Percentiles rank a stretch among this genome's conserved stretches.
Conservation (phyloP, 2,888 invertebrate species). For the Chloroclystis v-ata region DNA sequence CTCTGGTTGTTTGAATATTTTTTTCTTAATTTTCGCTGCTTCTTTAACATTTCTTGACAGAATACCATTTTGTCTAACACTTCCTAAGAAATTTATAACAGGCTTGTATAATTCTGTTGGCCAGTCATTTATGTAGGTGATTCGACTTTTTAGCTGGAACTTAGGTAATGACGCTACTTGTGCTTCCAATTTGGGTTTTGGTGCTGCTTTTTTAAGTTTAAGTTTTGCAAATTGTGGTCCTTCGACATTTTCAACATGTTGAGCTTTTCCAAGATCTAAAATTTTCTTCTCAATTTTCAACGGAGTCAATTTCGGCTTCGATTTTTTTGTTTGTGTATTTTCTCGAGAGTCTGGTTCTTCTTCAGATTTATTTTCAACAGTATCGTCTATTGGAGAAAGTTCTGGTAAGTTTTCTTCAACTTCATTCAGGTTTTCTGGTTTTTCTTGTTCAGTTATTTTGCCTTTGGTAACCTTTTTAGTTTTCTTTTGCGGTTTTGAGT, state of each 20-base stretch:
- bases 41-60: conserved; percentile 85
- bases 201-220: conserved; percentile 81
- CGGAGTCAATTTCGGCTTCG: conserved; percentile 59
- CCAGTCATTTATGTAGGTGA: conserved; percentile 79
- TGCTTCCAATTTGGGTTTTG: conserved; percentile 67
- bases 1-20: conserved; percentile 75
- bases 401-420: too few relatives aligned
- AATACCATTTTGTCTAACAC: conserved; percentile 80
- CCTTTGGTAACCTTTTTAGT: conserved; percentile 8
- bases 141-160: conserved; percentile 84
- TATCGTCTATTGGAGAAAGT: too few relatives aligned
- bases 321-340: conserved; percentile 1
- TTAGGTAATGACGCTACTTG: conserved; percentile 77
- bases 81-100: conserved; percentile 72
- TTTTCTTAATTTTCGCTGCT: conserved; percentile 81
- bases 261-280: conserved; percentile 79
- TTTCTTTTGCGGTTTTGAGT: conserved; percentile 8
- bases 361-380: too few relatives aligned
- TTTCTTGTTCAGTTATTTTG: conserved; percentile 3
- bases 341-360: too few relatives aligned
- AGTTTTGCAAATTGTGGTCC: conserved; percentile 82
- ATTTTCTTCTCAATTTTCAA: conserved; percentile 81
- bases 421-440: background rate
- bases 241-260: conserved; percentile 79
- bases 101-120: conserved; percentile 78